Evolutionary conservation across 2,113 vertebrate genomes (phyloP), one percentile per base, ranked within the genome.

Genomic region (Holacanthus passer): DNA sequence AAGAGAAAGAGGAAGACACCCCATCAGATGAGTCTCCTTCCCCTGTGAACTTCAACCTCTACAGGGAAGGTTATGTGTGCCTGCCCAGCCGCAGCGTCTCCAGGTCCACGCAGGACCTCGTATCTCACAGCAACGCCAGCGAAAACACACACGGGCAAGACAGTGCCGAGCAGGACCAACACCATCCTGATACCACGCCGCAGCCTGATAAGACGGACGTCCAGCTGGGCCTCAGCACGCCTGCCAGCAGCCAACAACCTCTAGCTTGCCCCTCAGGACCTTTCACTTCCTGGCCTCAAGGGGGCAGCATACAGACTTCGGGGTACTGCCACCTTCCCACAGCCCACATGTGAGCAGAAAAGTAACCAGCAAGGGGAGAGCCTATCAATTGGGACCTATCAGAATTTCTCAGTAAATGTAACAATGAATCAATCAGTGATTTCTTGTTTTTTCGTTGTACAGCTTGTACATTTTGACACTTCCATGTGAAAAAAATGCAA

Each of bases 261-360:
- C 64, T 62, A 2, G 45, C 60, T 0, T 62, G 83, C 84, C 67
- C 29, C 6, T 20, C 73, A 7, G 72, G 24, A 47, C 20, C 62
- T 16, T 73, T 79, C 43, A n/a, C 14, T 19, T 0, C 62, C 10
- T 92, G 88, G 87, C 85, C 87, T 66, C 79, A 78, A 2, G 85
- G 16, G 35, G 80, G 53, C 24, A 6, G 11, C 47, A 6, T 70
- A 13, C 79, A 80, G 37, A 9, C 65, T 19, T 91, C 88, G 0
- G 93, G 91, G 6, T 92, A 93, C 82, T 93, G 88, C 71, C 63
- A 77, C 47, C 81, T 94, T 47, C 90, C 35, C 13, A 4, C 56
- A 29, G 48, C 55, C 27, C 56, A 63, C 35, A 58, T 41, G 14
- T 27, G 20, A 55, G 53, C 37, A 52, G 14, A 52, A 7, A 0